Base-by-base conservation (phyloP, 2,888 invertebrate genomes). In the Blastobasis adustella region DNA sequence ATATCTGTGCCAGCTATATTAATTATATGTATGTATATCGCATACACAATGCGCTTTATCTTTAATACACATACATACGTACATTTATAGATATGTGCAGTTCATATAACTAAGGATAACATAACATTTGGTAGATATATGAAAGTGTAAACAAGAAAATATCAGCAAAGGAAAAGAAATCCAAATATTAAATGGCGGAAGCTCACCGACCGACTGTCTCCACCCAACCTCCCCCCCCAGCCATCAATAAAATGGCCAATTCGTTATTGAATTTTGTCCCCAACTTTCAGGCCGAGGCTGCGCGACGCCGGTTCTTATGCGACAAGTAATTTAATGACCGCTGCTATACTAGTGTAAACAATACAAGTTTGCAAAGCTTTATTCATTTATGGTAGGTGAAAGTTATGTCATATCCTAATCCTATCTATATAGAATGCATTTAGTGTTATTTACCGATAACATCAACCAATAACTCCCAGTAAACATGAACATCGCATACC, bases 171-270 rank as follows among this genome's bases (percentile, higher is more conserved):
- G 67, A 66, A 64, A 62, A 69, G 67, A 71, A 69, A 65, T 63
- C 64, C 71, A 77, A 77, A 74, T 73, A 78, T 78, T 74, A 80
- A 81, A 85, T 84, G 82, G 81, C 84, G 81, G 81, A 82, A 84
- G 81, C 81, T 84, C 77, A 79, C 80, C 77, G 69, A 75, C 67
- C 67, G 69, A 76, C 71, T 71, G 82, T 83, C 86, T 83, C 84
- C 85, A 79, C 84, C 87, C 86, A 85, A 74, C 81, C 82, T 82
- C 79, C 82, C 86, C 23, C 74, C 83, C 86, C 83, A 71, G 81
- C 82, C 86, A 86, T 89, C 88, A 86, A 89, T 89, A 89, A 89
- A 89, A 89, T 89, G 89, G 88, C 89, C 86, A 89, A 87, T 84
- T 87, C 87, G 81, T 80, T 88, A 87, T 86, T 85, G 88, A 85